A percentile compares a stretch with the other conserved stretches of the same genome.
phyloP scores from a whole-genome alignment of 2,888 invertebrate genomes.

The Anthophora plumipes region DNA sequence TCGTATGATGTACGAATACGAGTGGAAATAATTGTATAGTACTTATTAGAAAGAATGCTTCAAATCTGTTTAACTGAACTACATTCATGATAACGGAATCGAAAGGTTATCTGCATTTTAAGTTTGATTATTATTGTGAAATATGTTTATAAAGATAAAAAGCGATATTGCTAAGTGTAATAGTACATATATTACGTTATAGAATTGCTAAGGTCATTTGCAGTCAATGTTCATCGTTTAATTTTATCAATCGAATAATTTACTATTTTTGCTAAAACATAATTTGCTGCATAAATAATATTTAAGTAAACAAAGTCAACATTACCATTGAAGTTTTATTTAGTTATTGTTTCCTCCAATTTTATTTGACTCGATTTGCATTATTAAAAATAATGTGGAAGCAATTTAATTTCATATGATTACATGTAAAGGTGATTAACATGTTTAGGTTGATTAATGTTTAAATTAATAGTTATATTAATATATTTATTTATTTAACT shows the following conservation, averaged over 20 bases:
- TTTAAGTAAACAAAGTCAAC: neutral
- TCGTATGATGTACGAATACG: no score
- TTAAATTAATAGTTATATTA: no score
- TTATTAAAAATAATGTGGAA: no score
- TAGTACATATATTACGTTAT: neutral
- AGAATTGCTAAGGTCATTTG: neutral
- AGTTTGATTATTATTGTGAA: neutral
- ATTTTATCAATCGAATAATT: neutral
- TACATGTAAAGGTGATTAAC: no score
- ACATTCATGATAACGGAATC: neutral
- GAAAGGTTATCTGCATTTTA: neutral
- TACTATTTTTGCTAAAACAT: neutral
- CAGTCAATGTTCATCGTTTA: neutral
- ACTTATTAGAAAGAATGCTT: neutral
- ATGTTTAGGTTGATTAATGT: no score
- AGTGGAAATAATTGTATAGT: no score
- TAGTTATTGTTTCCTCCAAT: neutral
- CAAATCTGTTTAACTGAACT: neutral
- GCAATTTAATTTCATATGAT: no score
- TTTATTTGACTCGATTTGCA: neutral
- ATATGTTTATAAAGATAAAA: neutral
- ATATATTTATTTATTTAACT: no score
- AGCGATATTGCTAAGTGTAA: neutral
- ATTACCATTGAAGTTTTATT: no score
- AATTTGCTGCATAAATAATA: neutral